Evolutionary conservation across 2,888 invertebrate species (phyloP), one percentile per base, ranked within the genome.

Genomic region (Tortrix viridana): DNA sequence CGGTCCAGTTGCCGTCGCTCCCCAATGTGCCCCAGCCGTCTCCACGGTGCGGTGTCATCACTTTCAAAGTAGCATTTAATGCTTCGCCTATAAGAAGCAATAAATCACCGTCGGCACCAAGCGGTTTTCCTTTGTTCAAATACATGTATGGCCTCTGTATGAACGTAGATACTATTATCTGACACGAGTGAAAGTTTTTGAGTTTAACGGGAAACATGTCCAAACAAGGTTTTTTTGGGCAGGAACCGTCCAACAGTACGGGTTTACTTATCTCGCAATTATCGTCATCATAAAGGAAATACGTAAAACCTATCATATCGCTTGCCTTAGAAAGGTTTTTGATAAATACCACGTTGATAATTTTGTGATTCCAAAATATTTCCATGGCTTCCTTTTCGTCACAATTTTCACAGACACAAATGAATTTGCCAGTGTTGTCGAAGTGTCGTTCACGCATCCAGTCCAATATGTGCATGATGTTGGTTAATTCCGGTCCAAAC

Each of bases 21-120:
- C 82, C 74, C 0, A 79, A 69, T 50, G 71, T 76, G 4, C 90
- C 90, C 89, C 89, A 89, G 2, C 87, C 87, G 6, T 60, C 49
- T 1, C 87, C 87, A 7, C 72, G 66, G 4, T 55, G 71, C 1
- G 89, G 88, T 1, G 81, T 84, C 75, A 81, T 83, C 43, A 85
- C 58, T 38, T 71, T 68, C 6, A 89, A 73, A 22, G 64, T 84
- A 1, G 85, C 81, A 65, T 89, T 90, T 56, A 90, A 65, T 1
- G 74, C 74, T 22, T 84, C 67, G 5, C 77, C 77, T 54, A 89
- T 72, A 12, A 88, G 69, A 32, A 66, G 55, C 1, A 90, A 67
- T 49, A 90, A 71, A 65, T 87, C 83, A 4, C 89, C 90, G 65
- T 89, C 87, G 18, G 80, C 75, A 1, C 90, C 90, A 2, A 26